Conservation (phyloP, 1,140 invertebrate species). For the Oedothorax gibbosus region DNA sequence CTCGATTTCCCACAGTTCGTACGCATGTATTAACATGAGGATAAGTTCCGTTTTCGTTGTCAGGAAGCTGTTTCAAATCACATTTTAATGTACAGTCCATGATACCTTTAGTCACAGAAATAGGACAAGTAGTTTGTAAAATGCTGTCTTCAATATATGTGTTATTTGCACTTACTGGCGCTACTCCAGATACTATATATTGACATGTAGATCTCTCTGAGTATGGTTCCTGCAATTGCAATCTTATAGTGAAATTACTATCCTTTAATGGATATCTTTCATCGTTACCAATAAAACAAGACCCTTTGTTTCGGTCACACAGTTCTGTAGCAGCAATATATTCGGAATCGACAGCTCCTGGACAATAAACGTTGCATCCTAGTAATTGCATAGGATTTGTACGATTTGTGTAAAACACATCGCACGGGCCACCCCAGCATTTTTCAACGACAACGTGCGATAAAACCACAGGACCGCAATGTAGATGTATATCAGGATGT, state of each 20-base stretch:
- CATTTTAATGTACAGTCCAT: constrained; percentile 52
- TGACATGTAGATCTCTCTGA: constrained; percentile 41
- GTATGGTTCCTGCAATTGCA: constrained; percentile 33
- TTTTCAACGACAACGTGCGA: constrained; percentile 53
- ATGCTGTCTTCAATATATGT: neutral
- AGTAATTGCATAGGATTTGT: constrained; percentile 31
- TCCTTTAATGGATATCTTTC: constrained; percentile 17
- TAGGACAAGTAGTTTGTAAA: constrained; percentile 31
- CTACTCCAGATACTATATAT: constrained; percentile 31
- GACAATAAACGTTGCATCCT: constrained; percentile 42
- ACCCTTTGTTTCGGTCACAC: constrained; percentile 9
- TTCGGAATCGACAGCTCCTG: constrained; percentile 28
- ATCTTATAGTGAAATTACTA: constrained; percentile 28
- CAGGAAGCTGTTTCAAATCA: constrained; percentile 65
- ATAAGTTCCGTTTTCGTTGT: constrained; percentile 52
- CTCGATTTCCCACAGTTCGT: constrained; percentile 73
- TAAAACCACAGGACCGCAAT: constrained; percentile 47
- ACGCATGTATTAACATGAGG: constrained; percentile 53
- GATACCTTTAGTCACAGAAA: constrained; percentile 17
- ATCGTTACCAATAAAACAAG: constrained; percentile 40
- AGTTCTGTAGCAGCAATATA: constrained; percentile 1
- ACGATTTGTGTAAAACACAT: constrained; percentile 46
- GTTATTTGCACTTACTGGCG: neutral
- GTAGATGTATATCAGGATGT: constrained; percentile 43
- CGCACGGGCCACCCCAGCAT: constrained; percentile 55